Evolutionary conservation across 2,888 invertebrate species (phyloP), one percentile per base, ranked within the genome.

Genomic region (Dysmachus trigonus): DNA sequence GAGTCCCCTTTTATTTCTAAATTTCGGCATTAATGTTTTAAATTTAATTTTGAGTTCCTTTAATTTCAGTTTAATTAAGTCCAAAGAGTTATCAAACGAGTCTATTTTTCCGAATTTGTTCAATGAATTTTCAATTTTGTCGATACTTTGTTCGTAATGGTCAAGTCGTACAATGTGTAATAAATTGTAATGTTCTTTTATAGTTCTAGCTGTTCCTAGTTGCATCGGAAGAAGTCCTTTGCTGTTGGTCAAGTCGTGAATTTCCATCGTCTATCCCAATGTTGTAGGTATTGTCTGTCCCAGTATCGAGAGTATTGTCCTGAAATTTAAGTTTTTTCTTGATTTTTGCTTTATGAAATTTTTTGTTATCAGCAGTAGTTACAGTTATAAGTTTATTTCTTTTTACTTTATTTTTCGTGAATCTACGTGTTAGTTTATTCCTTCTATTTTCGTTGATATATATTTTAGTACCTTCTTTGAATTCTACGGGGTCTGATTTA

Each of bases 401-500:
- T 13, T 72, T 86, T 1, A 35, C 71, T 81, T 22, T 81, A 1
- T 79, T 62, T 18, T 79, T 86, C n/a, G n/a, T 79, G 13, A 79
- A 86, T 72, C 77, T 79, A 41, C 38, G 77, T 30, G 85, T 85
- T 27, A 62, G 6, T 27, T 85, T 85, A n/a, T 85, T 77, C 22
- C 85, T 18, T 30, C 71, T 85, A 41, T 85, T 85, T 79, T 85
- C 86, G 13, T 13, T 86, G 2, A 53, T 15, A 47, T 6, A 86
- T 41, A 72, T 22, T 31, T 62, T 7, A 13, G 18, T 27, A 62
- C 13, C 15, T 72, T 72, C 72, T 5, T 72, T 22, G 18, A 22
- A 33, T 72, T 47, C 30, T 38, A n/a, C 1, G 10, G 35, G 76
- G 8, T 76, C 76, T 0, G 35, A 7, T 51, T 2, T n/a, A 51